phyloP scores from a whole-genome alignment of 2,888 invertebrate species.

The Patella depressa region DNA sequence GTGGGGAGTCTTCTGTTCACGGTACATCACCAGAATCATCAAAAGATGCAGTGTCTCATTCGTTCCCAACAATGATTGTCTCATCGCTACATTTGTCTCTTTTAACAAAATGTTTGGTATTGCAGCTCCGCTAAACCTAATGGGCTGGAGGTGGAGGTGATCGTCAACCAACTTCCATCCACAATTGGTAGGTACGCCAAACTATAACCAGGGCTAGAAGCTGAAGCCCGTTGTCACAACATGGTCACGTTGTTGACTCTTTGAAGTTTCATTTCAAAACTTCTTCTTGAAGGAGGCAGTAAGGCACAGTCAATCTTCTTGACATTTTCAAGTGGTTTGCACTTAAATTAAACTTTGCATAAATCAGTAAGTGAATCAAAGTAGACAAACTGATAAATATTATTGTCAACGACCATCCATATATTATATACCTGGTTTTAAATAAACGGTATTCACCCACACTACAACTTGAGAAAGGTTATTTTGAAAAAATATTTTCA shows the following conservation, averaged over 20 bases:
- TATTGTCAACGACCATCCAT: no score
- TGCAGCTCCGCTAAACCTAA: background rate
- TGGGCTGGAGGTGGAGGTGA: no score
- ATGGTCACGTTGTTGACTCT: background rate
- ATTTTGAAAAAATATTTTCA: no score
- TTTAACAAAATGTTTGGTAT: background rate
- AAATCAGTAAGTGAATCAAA: background rate
- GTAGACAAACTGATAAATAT: no score
- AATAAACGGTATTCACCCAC: no score
- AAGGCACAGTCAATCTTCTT: background rate
- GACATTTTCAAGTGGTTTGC: background rate
- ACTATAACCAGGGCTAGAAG: background rate
- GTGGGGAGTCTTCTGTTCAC: background rate
- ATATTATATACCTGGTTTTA: no score
- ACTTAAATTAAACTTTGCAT: constrained; percentile 14
- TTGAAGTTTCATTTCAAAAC: background rate
- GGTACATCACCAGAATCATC: background rate
- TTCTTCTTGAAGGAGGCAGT: background rate
- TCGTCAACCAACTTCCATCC: background rate
- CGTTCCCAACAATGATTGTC: background rate
- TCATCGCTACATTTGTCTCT: background rate
- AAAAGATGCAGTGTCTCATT: background rate
- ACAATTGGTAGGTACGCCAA: background rate
- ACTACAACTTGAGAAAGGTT: no score
- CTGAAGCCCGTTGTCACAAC: background rate